A percentile compares a stretch with the other conserved stretches of the same genome.
phyloP scores from a whole-genome alignment of 2,888 invertebrate genomes.

The Boloria selene region DNA sequence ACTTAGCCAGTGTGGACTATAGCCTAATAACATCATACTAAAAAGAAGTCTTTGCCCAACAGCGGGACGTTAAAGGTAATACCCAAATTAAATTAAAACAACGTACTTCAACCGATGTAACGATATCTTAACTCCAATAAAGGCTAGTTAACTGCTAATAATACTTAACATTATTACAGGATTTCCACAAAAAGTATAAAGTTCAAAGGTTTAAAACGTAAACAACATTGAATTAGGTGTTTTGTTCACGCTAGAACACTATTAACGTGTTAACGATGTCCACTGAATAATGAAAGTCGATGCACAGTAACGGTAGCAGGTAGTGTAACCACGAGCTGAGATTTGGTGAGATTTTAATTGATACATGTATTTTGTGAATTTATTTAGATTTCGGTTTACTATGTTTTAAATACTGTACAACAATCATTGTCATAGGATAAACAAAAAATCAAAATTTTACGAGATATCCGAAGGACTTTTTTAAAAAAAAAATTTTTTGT shows the following conservation, averaged over 20 bases:
- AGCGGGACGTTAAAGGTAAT: too few relatives aligned
- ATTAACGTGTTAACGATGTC: slow-evolving; percentile 59
- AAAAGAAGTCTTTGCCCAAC: too few relatives aligned
- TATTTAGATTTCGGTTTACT: too few relatives aligned
- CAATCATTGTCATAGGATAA: too few relatives aligned
- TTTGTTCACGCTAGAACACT: slow-evolving; percentile 70
- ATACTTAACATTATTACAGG: slow-evolving; percentile 9
- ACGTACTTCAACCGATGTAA: neutral
- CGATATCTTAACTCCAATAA: neutral
- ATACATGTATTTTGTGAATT: too few relatives aligned
- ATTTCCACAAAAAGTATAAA: slow-evolving; percentile 26
- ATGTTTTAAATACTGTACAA: too few relatives aligned
- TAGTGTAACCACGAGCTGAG: slow-evolving; percentile 12
- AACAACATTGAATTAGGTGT: slow-evolving; percentile 51
- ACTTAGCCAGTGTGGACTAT: too few relatives aligned
- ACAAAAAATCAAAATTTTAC: too few relatives aligned
- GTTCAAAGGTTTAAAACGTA: slow-evolving; percentile 27
- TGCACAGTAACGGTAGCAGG: slow-evolving; percentile 25
- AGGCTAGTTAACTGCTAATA: slow-evolving; percentile 1
- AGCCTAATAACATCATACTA: too few relatives aligned
- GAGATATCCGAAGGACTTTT: too few relatives aligned
- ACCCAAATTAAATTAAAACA: too few relatives aligned
- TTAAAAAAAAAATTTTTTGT: too few relatives aligned
- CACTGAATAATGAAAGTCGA: slow-evolving; percentile 61
- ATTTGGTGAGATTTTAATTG: neutral